These are phyloP conservation scores for Dinoponera quadriceps DNA, from an alignment of 1,140 invertebrate species.

Conservation along the genomic window DNA sequence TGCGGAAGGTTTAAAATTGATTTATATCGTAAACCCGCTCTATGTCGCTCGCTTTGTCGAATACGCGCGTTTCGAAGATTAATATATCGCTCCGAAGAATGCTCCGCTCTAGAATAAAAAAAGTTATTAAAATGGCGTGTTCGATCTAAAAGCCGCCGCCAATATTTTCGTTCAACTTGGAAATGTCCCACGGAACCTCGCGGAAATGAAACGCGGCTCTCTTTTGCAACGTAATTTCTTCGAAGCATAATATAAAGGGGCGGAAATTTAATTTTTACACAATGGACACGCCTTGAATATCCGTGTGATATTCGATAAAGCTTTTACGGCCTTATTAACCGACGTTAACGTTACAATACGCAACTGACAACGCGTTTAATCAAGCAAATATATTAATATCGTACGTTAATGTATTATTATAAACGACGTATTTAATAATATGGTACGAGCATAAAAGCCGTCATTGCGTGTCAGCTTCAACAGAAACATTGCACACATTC, in stretches of 20 bases:
- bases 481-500: not conserved
- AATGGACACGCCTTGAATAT: not conserved
- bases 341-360: not conserved
- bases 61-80: slow-evolving; percentile 15
- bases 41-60: not conserved
- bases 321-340: not conserved
- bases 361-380: not conserved
- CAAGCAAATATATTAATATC: too few relatives aligned
- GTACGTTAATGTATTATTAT: too few relatives aligned
- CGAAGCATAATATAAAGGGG: not conserved
- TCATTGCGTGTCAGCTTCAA: not conserved
- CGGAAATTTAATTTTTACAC: not conserved
- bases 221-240: not conserved
- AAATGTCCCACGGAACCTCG: slow-evolving; percentile 1
- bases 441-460: not conserved
- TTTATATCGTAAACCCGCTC: not conserved
- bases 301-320: not conserved
- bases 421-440: not conserved
- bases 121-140: slow-evolving; percentile 22
- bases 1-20: slow-evolving; percentile 23
- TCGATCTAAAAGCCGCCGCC: slow-evolving; percentile 7
- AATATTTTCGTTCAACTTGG: slow-evolving; percentile 32
- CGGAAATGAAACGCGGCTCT: not conserved
- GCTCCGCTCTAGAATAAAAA: not conserved
- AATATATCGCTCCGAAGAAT: slow-evolving; percentile 2